A percentile compares a stretch with the other conserved stretches of the same genome.
phyloP scores from a whole-genome alignment of 2,113 vertebrate genomes.

The Macaca fascicularis region DNA sequence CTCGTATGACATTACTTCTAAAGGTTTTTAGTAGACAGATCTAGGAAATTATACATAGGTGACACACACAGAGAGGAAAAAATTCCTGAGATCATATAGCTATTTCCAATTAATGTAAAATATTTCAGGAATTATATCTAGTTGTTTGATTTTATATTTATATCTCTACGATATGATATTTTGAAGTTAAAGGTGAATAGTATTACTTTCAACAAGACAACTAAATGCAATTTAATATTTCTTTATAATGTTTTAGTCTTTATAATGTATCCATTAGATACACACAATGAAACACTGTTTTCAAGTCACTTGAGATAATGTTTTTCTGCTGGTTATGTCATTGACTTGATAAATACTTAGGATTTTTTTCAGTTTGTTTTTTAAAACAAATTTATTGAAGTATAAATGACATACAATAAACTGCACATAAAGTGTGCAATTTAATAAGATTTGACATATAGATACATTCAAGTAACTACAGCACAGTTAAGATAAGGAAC shows the following conservation, averaged over 20 bases:
- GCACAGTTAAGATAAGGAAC: no score
- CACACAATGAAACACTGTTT: not conserved
- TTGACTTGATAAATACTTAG: no score
- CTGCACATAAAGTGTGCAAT: no score
- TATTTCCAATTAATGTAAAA: not conserved
- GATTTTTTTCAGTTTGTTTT: no score
- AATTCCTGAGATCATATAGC: not conserved
- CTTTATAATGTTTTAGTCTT: not conserved
- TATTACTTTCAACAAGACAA: not conserved
- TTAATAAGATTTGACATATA: no score
- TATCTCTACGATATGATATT: not conserved
- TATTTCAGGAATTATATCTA: no score
- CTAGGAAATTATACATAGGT: not conserved
- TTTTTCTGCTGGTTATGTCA: not conserved
- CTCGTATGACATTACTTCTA: not conserved
- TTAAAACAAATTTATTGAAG: no score
- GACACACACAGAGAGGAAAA: not conserved
- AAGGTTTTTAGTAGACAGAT: not conserved
- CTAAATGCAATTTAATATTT: not conserved
- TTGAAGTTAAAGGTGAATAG: not conserved
- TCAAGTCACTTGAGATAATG: not conserved
- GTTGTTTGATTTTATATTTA: no score
- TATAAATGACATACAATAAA: no score
- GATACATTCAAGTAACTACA: no score
- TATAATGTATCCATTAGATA: no score